Evolutionary conservation across 2,888 invertebrate genomes (phyloP).

Genomic region (Cephalotes varians): DNA sequence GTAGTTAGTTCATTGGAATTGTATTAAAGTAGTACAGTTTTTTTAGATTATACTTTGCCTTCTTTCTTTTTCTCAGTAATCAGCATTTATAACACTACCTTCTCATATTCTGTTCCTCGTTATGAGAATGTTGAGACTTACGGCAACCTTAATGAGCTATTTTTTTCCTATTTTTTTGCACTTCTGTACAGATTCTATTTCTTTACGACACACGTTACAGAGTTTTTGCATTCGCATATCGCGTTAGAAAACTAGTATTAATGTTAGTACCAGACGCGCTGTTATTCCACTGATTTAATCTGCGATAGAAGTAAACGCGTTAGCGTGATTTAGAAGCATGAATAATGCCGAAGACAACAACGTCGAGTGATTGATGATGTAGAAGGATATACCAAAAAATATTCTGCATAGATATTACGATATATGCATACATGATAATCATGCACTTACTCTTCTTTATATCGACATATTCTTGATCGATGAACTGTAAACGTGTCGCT

Average conservation of each 20-base stretch:
- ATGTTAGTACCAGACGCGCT: neutral
- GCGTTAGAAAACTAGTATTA: slow-evolving; percentile 11
- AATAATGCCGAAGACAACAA: slow-evolving; percentile 36
- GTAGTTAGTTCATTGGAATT: neutral
- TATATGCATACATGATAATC: slow-evolving; percentile 41
- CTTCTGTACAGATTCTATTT: slow-evolving; percentile 32
- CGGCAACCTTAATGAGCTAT: slow-evolving; percentile 51
- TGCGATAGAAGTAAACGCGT: slow-evolving; percentile 25
- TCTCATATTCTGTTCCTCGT: slow-evolving; percentile 53
- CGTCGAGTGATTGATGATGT: slow-evolving; percentile 39
- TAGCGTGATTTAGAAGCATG: slow-evolving; percentile 45
- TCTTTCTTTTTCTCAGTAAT: slow-evolving; percentile 15
- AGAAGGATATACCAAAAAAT: slow-evolving; percentile 12
- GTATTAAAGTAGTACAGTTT: neutral
- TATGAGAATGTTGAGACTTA: slow-evolving; percentile 45
- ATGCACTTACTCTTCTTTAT: slow-evolving; percentile 18
- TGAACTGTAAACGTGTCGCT: slow-evolving; percentile 32
- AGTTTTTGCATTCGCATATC: slow-evolving; percentile 19
- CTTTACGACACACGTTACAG: neutral
- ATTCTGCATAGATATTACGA: slow-evolving; percentile 41
- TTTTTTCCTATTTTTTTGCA: slow-evolving; percentile 44
- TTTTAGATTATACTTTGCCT: neutral
- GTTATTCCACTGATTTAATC: slow-evolving; percentile 30
- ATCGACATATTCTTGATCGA: slow-evolving; percentile 34
- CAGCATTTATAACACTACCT: slow-evolving; percentile 50